Base-by-base conservation (phyloP, 2,113 vertebrate genomes). In the Ailuropoda melanoleuca region DNA sequence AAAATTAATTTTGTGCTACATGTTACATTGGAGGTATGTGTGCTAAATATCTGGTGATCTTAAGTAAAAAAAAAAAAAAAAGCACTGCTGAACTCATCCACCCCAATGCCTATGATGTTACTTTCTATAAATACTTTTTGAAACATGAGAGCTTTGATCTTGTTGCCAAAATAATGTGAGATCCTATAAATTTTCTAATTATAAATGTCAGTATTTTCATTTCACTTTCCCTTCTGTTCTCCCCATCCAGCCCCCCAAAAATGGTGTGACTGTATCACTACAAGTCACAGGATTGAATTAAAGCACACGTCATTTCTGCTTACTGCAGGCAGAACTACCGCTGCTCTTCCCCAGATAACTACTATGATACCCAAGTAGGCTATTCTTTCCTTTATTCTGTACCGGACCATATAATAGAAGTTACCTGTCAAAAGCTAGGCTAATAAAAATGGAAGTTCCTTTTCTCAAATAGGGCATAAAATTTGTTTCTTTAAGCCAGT, bases 171-270 rank as follows among this genome's bases (percentile, higher is more conserved):
- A 96, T 96, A 97, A 97, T 92, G 89, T 93, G 78, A 87, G 93
- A 97, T 93, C 92, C 86, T 97, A 85, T 82, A 97, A 95, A 96
- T 95, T 98, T 97, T 97, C 98, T 97, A 96, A 97, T 95, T 98
- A 96, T 97, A 97, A 97, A 96, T 96, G 97, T 93, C 88, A 97
- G 72, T 88, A 77, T 95, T 98, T 97, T 97, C 39, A 88, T 96
- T 97, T 56, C 93, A 64, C 29, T 96, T 80, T 39, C 50, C 60
- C 83, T 77, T 64, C 56, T 92, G 77, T 87, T 81, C 60, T 6
- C 68, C 90, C 18, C 53, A 31, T 43, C 10, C 58, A 90, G 74
- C 43, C 68, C 86, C 89, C 89, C 70, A 29, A 78, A 84, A 84
- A 78, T n/a, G 68, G 37, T 70, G 24, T 95, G 95, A 96, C 92